phyloP scores from a whole-genome alignment of 2,888 invertebrate species.

The Hirtodrosophila confusa region DNA sequence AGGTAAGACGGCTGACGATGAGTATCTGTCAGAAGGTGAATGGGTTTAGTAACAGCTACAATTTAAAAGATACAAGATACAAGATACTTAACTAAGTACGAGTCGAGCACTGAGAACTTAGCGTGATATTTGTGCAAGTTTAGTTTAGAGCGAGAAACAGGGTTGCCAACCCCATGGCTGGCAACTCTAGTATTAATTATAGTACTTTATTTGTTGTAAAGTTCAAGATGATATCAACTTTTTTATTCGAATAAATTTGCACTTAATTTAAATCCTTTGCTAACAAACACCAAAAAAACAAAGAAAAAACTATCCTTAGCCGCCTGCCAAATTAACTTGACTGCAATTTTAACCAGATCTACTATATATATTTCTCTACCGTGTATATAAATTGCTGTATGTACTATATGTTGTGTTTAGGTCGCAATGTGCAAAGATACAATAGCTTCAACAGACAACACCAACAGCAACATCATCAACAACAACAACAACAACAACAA shows the following conservation, averaged over 20 bases:
- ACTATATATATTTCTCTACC: not conserved
- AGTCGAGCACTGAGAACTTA: too few species aligned
- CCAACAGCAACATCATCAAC: conserved; percentile 54
- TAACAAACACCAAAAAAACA: conserved; percentile 2
- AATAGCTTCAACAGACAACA: conserved; percentile 65
- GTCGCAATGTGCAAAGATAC: conserved; percentile 72
- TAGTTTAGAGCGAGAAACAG: conserved; percentile 23
- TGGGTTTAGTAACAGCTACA: conserved; percentile 68
- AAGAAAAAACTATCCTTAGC: not conserved
- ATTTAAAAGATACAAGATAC: conserved; percentile 15
- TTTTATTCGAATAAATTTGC: conserved; percentile 36
- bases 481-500: conserved; percentile 52
- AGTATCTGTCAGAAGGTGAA: conserved; percentile 78
- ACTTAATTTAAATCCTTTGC: conserved; percentile 9
- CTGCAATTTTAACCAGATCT: conserved; percentile 3
- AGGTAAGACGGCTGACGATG: conserved; percentile 82
- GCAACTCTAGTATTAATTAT: conserved; percentile 32
- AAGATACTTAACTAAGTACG: not conserved
- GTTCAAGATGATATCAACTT: conserved; percentile 28
- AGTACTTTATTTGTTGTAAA: conserved; percentile 34
- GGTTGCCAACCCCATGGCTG: conserved; percentile 9
- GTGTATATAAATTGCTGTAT: conserved; percentile 27
- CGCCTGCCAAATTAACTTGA: conserved; percentile 10
- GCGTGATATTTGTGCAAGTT: conserved; percentile 38
- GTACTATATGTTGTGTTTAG: conserved; percentile 48